phyloP scores from a whole-genome alignment of 2,797 vertebrate species.

The Channa striata region DNA sequence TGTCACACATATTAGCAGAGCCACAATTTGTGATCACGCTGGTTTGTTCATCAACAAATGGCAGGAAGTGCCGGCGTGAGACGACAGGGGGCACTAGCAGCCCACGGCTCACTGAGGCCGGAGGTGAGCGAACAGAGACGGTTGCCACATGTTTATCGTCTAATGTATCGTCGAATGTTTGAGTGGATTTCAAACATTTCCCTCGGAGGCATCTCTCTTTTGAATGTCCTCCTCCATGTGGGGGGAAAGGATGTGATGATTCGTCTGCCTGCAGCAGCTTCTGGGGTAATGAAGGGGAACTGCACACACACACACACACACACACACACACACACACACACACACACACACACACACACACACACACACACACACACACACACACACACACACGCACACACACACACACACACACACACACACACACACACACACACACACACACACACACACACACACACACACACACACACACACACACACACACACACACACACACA shows the following conservation, averaged over 20 bases:
- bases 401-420: too few relatives aligned
- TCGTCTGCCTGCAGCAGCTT: constrained; percentile 54
- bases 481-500: not conserved
- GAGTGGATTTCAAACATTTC: constrained; percentile 71
- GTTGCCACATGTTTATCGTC: constrained; percentile 56
- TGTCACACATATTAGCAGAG: constrained; percentile 52
- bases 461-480: too few relatives aligned
- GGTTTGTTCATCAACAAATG: constrained; percentile 66
- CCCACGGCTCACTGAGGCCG: not conserved
- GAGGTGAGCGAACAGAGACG: constrained; percentile 46
- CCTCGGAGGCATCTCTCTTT: constrained; percentile 62
- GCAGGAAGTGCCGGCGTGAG: too few relatives aligned
- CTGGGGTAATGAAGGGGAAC: constrained; percentile 40
- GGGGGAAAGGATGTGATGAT: constrained; percentile 44
- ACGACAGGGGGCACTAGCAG: constrained; percentile 79
- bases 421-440: too few relatives aligned
- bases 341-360: constrained; percentile 11
- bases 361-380: constrained; percentile 12
- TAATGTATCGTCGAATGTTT: constrained; percentile 61
- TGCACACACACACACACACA: constrained; percentile 16
- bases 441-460: too few relatives aligned
- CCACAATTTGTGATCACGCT: constrained; percentile 50
- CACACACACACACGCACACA: too few relatives aligned
- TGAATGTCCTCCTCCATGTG: constrained; percentile 43
- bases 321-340: constrained; percentile 8